Percentiles rank a stretch among this genome's conserved stretches.
Conservation (phyloP, 2,113 vertebrate genomes). For the Platichthys stellatus region DNA sequence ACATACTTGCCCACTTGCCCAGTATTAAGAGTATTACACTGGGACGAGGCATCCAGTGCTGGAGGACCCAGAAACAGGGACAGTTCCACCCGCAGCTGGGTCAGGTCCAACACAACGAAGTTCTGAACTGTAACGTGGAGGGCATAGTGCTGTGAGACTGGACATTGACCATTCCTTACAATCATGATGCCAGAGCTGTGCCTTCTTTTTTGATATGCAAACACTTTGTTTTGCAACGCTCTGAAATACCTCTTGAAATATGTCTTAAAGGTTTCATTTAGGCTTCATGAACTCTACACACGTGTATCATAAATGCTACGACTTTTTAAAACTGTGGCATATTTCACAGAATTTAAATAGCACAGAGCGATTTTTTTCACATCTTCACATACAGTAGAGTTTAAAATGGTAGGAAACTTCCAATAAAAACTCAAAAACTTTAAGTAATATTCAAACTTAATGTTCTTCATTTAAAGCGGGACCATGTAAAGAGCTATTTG, state of each 20-base stretch:
- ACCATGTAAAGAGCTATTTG: constrained; percentile 43
- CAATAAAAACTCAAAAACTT: constrained; percentile 2
- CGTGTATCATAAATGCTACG: constrained; percentile 13
- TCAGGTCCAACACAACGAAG: constrained; percentile 82
- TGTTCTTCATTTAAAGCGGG: constrained; percentile 10
- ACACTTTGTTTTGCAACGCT: constrained; percentile 22
- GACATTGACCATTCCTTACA: constrained; percentile 2
- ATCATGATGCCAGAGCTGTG: constrained; percentile 43
- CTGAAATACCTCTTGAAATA: constrained; percentile 20
- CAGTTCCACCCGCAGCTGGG: constrained; percentile 90
- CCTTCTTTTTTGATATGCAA: constrained; percentile 67
- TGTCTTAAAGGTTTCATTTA: constrained; percentile 23
- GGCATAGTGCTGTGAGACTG: constrained; percentile 67
- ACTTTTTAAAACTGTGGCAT: background rate
- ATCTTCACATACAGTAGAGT: background rate
- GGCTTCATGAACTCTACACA: constrained; percentile 22
- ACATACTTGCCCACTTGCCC: constrained; percentile 85
- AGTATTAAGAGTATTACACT: constrained; percentile 89
- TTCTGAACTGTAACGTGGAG: constrained; percentile 85
- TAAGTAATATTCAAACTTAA: background rate
- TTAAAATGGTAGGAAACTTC: constrained; percentile 12
- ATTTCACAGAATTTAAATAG: background rate
- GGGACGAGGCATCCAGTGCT: constrained; percentile 84
- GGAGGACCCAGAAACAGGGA: constrained; percentile 89
- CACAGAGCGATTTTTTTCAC: background rate